phyloP scores from a whole-genome alignment of 1,140 invertebrate species.

The Antheraea pernyi region DNA sequence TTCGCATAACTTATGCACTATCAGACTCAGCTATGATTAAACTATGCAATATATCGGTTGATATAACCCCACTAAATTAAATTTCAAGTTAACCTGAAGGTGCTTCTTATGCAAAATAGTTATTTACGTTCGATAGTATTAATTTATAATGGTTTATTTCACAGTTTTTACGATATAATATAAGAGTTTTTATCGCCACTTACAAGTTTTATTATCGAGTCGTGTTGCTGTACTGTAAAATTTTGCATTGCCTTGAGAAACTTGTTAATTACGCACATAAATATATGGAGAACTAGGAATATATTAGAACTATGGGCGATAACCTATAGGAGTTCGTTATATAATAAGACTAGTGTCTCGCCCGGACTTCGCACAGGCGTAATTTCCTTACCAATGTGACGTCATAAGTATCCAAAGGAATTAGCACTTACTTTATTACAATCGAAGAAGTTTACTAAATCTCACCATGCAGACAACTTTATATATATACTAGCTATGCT shows the following conservation, averaged over 20 bases:
- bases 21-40: conserved; percentile 52
- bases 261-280: not conserved
- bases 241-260: not conserved
- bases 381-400: no score
- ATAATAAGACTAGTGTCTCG: no score
- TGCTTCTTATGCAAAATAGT: conserved; percentile 21
- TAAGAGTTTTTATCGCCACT: conserved; percentile 46
- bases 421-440: no score
- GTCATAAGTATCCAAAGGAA: no score
- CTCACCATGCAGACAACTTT: no score
- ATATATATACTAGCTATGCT: no score
- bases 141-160: conserved; percentile 42
- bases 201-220: not conserved
- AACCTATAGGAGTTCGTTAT: no score
- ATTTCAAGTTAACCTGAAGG: conserved; percentile 42
- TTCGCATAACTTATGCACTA: conserved; percentile 54
- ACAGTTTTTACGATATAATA: conserved; percentile 36
- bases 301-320: no score
- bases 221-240: not conserved
- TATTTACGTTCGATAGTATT: conserved; percentile 29
- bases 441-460: no score
- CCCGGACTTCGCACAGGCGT: no score
- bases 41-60: conserved; percentile 47
- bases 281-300: no score
- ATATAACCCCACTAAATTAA: conserved; percentile 59